Evolutionary conservation across 2,797 vertebrate species (phyloP).

Genomic region (Argentina silus): DNA sequence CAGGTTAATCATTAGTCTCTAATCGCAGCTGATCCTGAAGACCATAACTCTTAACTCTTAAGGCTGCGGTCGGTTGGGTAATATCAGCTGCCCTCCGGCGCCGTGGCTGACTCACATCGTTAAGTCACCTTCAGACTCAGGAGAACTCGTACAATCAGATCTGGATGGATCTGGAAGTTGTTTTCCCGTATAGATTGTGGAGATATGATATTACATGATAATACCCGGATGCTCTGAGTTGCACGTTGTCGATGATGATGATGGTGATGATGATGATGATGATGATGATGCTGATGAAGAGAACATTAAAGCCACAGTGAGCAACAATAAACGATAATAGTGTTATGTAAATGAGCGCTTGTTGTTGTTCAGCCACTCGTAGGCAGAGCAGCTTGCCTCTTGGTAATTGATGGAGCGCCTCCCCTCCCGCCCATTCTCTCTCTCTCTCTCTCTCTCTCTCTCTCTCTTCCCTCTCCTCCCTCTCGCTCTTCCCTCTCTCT

Average conservation of each 20-base stretch:
- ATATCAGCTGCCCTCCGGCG: background rate
- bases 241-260: background rate
- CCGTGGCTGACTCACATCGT: background rate
- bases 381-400: conserved; percentile 51
- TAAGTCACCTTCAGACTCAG: background rate
- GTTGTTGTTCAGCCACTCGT: conserved; percentile 48
- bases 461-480: background rate
- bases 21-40: background rate
- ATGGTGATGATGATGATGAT: background rate
- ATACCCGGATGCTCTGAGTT: background rate
- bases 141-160: no score
- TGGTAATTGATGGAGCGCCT: conserved; percentile 50
- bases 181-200: background rate
- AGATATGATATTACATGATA: no score
- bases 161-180: no score
- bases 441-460: background rate
- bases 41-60: no score
- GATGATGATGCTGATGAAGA: background rate
- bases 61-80: background rate
- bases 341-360: conserved; percentile 62
- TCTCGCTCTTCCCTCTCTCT: background rate
- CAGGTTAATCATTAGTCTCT: conserved; percentile 3
- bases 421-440: background rate
- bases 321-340: background rate
- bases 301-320: background rate